Conservation (phyloP, 2,797 vertebrate genomes). For the Liasis olivaceus region DNA sequence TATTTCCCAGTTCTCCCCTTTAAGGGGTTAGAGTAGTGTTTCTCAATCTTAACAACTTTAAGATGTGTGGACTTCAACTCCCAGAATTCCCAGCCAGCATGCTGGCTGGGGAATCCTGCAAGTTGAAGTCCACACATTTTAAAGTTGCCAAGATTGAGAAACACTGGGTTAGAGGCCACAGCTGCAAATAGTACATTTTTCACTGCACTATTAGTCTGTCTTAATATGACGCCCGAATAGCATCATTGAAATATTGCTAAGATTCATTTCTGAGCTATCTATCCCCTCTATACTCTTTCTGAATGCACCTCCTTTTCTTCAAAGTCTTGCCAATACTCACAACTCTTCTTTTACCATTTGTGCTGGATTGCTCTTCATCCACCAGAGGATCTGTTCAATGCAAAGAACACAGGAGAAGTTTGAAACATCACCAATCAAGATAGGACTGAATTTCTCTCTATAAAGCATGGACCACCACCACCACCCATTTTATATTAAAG, state of each 20-base stretch:
- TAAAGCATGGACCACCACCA: background rate
- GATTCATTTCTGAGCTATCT: conserved; percentile 1
- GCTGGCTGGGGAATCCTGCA: background rate
- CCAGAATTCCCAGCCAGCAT: background rate
- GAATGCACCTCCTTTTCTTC: background rate
- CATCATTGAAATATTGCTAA: background rate
- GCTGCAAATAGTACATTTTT: background rate
- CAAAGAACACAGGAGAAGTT: conserved; percentile 22
- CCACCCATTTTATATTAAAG: background rate
- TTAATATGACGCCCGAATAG: background rate
- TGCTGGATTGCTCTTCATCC: conserved; percentile 36
- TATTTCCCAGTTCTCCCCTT: too few relatives aligned
- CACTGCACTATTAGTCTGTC: background rate
- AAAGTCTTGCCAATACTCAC: conserved; percentile 62
- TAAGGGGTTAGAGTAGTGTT: background rate
- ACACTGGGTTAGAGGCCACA: background rate
- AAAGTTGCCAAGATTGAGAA: background rate
- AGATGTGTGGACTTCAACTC: background rate
- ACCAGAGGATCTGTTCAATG: conserved; percentile 45
- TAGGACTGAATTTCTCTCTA: background rate
- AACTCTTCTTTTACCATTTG: conserved; percentile 31
- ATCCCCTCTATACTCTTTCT: fast-evolving
- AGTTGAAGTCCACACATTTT: background rate
- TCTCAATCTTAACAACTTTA: background rate
- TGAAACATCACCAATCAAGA: background rate